Conservation (phyloP, 2,113 vertebrate species). For the Meles meles region DNA sequence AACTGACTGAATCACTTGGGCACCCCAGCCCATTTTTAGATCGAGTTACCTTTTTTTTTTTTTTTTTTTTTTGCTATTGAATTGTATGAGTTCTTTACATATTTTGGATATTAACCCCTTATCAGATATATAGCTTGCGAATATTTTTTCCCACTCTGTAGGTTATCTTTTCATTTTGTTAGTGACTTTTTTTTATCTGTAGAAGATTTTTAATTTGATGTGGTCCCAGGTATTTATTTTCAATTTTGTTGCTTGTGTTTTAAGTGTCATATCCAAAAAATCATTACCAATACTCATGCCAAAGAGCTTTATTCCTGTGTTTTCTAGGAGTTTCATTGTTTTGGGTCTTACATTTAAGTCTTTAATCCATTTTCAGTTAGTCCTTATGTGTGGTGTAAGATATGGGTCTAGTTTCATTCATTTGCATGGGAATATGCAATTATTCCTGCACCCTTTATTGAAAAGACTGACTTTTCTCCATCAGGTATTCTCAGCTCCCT, state of each 20-base stretch:
- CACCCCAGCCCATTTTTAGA: not conserved
- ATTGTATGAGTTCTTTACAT: not conserved
- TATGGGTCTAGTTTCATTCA: not conserved
- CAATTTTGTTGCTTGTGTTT: not conserved
- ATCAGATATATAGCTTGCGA: not conserved
- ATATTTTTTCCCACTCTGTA: not conserved
- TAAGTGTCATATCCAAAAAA: not conserved
- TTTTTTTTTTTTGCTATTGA: not conserved
- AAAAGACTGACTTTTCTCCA: not conserved
- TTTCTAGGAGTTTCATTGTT: not conserved
- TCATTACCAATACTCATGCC: not conserved
- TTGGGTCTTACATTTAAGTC: not conserved
- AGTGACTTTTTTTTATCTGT: not conserved
- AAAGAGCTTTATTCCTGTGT: not conserved
- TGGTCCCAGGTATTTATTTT: not conserved
- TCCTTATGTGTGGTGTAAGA: not conserved
- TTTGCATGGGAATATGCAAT: not conserved
- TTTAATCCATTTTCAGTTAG: not conserved
- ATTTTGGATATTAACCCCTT: not conserved
- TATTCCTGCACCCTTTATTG: not conserved
- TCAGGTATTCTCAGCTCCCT: not conserved
- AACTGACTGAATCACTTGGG: no score
- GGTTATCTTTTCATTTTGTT: not conserved
- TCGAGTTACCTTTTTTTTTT: not conserved
- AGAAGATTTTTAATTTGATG: not conserved